phyloP scores from a whole-genome alignment of 2,888 invertebrate species.

The Caenorhabditis doughertyi region DNA sequence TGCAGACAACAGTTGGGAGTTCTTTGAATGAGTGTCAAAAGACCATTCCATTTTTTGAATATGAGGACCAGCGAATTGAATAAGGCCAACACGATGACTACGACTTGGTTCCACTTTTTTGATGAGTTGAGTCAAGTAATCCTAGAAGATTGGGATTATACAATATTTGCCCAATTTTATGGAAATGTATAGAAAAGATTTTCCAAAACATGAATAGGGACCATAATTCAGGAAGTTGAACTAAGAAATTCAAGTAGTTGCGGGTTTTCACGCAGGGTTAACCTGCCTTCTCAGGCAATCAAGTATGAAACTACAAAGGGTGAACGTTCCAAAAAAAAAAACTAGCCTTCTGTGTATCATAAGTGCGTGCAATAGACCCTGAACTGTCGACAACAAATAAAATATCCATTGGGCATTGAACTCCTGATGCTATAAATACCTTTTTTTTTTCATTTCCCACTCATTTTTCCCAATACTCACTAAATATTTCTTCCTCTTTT shows the following conservation, averaged over 20 bases:
- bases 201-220: too few species aligned
- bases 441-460: not conserved
- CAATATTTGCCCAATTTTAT: too few species aligned
- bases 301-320: too few species aligned
- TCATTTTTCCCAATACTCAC: slow-evolving; percentile 12
- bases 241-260: too few species aligned
- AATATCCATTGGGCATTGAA: slow-evolving; percentile 78
- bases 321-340: too few species aligned
- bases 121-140: slow-evolving; percentile 67
- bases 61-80: slow-evolving; percentile 81
- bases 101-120: slow-evolving; percentile 67
- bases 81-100: slow-evolving; percentile 77
- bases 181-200: too few species aligned
- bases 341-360: slow-evolving; percentile 77
- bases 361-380: slow-evolving; percentile 78
- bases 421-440: slow-evolving; percentile 13
- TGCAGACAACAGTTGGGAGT: slow-evolving; percentile 75
- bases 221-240: too few species aligned
- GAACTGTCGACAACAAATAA: slow-evolving; percentile 81
- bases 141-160: slow-evolving; percentile 32
- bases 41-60: slow-evolving; percentile 81
- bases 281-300: too few species aligned
- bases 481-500: slow-evolving; percentile 40
- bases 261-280: too few species aligned
- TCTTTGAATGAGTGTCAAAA: slow-evolving; percentile 69